These are phyloP conservation scores for Tethea ocularis DNA, from an alignment of 2,888 invertebrate species.

Conservation along the genomic window DNA sequence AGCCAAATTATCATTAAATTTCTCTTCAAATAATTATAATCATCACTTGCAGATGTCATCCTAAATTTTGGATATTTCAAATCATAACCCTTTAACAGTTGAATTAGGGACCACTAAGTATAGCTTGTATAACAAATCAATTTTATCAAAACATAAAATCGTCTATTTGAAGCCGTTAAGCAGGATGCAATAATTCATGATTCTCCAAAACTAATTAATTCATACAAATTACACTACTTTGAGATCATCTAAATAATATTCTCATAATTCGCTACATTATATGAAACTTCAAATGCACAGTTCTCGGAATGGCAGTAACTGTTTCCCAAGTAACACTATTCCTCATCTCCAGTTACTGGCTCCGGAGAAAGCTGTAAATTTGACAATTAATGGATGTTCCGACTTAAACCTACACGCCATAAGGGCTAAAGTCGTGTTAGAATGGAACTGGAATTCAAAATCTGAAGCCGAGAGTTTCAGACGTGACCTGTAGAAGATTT, in stretches of 20 bases:
- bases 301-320: conserved; percentile 47
- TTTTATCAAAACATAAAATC: not conserved
- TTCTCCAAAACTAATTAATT: conserved; percentile 1
- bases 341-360: conserved; percentile 59
- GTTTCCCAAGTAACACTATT: conserved; percentile 51
- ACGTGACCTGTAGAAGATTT: not conserved
- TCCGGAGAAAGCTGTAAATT: conserved; percentile 56
- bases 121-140: not conserved
- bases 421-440: conserved; percentile 15
- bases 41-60: too few species aligned
- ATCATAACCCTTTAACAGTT: too few species aligned
- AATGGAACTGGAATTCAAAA: conserved; percentile 1
- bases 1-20: too few species aligned
- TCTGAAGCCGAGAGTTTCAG: not conserved
- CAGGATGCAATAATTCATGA: conserved; percentile 10
- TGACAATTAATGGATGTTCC: conserved; percentile 57
- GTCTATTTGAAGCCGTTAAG: not conserved
- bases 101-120: too few species aligned
- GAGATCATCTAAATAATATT: conserved; percentile 11
- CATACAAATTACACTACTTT: not conserved
- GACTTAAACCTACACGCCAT: conserved; percentile 23
- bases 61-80: too few species aligned
- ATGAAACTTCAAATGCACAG: conserved; percentile 16
- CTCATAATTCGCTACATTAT: conserved; percentile 16
- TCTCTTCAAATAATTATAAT: too few species aligned